phyloP scores from a whole-genome alignment of 2,113 vertebrate species.

The Heterotilapia buettikoferi region DNA sequence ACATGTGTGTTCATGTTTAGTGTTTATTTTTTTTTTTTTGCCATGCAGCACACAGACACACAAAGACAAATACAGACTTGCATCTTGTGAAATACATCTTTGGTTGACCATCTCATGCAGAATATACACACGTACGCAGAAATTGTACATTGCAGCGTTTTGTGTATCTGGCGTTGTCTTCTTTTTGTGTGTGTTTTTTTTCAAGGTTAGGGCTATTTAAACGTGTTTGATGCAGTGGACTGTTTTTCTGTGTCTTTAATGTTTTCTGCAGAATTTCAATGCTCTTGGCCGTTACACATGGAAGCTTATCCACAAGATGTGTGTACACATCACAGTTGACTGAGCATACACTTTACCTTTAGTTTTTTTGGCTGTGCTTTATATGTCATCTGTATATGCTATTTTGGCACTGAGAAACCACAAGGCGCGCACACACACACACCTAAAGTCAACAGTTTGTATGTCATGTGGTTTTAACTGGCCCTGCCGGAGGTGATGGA shows the following conservation, averaged over 20 bases:
- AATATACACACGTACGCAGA: background rate
- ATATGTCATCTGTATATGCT: background rate
- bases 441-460: background rate
- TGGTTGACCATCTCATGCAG: background rate
- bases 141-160: background rate
- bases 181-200: background rate
- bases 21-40: background rate
- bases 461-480: conserved; percentile 18
- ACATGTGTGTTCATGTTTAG: background rate
- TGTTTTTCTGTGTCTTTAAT: background rate
- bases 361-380: background rate
- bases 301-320: background rate
- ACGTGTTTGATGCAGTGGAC: accelerated
- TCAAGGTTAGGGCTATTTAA: background rate
- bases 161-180: background rate
- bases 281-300: background rate
- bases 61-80: background rate
- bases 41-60: background rate
- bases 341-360: background rate
- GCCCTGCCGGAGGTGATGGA: conserved; percentile 35
- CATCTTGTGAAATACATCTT: background rate
- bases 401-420: background rate
- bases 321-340: background rate
- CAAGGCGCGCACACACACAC: background rate
- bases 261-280: background rate